phyloP scores from a whole-genome alignment of 2,113 vertebrate genomes.

The Equus quagga region DNA sequence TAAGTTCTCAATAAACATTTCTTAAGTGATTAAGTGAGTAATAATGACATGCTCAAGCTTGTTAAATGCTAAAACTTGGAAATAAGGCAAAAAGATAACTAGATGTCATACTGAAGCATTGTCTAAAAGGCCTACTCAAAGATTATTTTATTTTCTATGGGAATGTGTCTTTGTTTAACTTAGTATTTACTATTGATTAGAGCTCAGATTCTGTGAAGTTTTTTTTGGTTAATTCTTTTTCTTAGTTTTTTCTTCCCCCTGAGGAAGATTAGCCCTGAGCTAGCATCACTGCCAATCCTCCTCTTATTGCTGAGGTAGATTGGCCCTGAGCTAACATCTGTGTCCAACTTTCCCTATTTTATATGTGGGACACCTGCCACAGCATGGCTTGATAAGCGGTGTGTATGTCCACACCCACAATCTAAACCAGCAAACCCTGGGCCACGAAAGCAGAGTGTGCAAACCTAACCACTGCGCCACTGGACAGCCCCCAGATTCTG shows the following conservation, averaged over 20 bases:
- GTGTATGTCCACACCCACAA: too few species aligned
- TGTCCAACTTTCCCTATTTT: too few species aligned
- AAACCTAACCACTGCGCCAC: too few species aligned
- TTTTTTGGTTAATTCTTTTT: not conserved
- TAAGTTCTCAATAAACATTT: not conserved
- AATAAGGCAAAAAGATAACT: not conserved
- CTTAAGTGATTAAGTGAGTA: not conserved
- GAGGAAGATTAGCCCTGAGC: too few species aligned
- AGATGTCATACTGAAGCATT: not conserved
- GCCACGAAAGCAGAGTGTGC: too few species aligned
- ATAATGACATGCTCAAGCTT: not conserved
- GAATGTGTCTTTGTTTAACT: not conserved
- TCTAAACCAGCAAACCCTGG: too few species aligned
- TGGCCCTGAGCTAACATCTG: too few species aligned
- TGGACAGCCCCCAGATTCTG: not conserved
- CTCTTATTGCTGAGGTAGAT: too few species aligned
- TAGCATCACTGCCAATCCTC: too few species aligned
- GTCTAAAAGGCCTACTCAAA: not conserved
- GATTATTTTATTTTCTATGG: not conserved
- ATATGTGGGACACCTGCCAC: too few species aligned
- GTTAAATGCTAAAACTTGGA: not conserved
- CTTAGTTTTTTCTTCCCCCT: too few species aligned
- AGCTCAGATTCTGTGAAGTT: not conserved
- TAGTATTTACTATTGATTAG: conserved; percentile 26
- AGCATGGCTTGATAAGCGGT: too few species aligned